Conservation (phyloP, 2,797 vertebrate genomes). For the Sebastes trivittatus region DNA sequence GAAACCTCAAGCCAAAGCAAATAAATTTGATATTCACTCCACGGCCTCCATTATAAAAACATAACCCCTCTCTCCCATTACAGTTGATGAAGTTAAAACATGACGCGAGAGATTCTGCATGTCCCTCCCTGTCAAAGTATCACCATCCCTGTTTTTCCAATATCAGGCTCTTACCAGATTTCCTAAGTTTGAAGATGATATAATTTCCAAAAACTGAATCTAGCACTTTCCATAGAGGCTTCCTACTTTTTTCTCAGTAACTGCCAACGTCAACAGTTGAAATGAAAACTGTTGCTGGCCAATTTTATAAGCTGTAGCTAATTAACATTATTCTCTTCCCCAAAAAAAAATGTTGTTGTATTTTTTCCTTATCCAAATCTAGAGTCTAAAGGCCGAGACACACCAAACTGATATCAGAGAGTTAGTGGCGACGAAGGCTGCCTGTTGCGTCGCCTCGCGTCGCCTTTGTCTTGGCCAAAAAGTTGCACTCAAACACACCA, state of each 20-base stretch:
- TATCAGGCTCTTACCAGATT: not conserved
- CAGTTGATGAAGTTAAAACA: slow-evolving; percentile 11
- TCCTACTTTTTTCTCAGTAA: not conserved
- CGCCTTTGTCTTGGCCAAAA: no score
- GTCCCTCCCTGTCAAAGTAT: not conserved
- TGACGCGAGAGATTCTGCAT: not conserved
- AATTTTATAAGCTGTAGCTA: not conserved
- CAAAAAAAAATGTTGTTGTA: not conserved
- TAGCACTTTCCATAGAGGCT: not conserved
- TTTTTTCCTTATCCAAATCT: not conserved
- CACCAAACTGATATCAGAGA: no score
- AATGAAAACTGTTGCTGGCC: not conserved
- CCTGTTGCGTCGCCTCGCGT: no score
- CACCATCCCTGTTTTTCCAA: not conserved
- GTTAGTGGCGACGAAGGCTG: no score
- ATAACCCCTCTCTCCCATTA: not conserved
- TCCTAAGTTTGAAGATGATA: not conserved
- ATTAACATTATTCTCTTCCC: not conserved
- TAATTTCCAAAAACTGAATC: not conserved
- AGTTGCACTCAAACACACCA: no score
- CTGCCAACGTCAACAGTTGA: not conserved
- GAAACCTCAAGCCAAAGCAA: slow-evolving; percentile 23
- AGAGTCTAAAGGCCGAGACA: not conserved
- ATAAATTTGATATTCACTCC: slow-evolving; percentile 17
- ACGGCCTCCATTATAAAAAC: not conserved